Percentiles rank a stretch among this genome's conserved stretches.
Conservation (phyloP, 2,888 invertebrate genomes). For the Dryobotodes eremita region DNA sequence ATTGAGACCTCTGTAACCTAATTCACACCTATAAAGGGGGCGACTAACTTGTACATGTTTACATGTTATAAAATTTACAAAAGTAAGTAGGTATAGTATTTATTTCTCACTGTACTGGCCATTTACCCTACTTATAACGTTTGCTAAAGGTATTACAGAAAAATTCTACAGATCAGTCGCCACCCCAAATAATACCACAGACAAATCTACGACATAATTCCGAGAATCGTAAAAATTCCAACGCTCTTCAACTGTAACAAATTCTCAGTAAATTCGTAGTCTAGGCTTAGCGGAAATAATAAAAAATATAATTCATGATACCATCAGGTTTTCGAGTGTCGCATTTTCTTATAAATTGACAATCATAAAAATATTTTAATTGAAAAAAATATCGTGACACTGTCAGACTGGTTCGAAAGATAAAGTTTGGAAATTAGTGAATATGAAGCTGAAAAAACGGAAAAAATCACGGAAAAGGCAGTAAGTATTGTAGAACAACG, state of each 20-base stretch:
- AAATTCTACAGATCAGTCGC: neutral
- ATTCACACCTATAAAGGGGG: neutral
- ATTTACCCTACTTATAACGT: neutral
- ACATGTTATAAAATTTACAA: neutral
- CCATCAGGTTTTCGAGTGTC: slow-evolving; percentile 19
- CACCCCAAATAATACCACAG: neutral
- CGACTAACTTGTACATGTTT: no score
- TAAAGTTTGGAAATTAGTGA: slow-evolving; percentile 54
- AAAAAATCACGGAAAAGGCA: neutral
- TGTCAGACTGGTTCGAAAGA: slow-evolving; percentile 57
- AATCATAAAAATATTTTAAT: slow-evolving; percentile 35
- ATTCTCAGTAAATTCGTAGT: slow-evolving; percentile 13
- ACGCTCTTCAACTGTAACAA: neutral
- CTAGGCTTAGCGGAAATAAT: slow-evolving; percentile 30
- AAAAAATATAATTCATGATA: slow-evolving; percentile 41
- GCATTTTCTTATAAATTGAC: slow-evolving; percentile 35
- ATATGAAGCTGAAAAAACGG: slow-evolving; percentile 21
- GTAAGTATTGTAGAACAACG: slow-evolving; percentile 17
- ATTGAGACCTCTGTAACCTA: neutral
- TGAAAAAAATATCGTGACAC: slow-evolving; percentile 58
- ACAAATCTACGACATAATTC: slow-evolving; percentile 10
- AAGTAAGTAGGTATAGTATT: neutral
- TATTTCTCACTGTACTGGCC: neutral
- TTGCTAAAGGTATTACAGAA: neutral
- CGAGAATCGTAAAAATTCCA: slow-evolving; percentile 29